Conservation (phyloP, 1,140 invertebrate species). For the Drosophila varians region DNA sequence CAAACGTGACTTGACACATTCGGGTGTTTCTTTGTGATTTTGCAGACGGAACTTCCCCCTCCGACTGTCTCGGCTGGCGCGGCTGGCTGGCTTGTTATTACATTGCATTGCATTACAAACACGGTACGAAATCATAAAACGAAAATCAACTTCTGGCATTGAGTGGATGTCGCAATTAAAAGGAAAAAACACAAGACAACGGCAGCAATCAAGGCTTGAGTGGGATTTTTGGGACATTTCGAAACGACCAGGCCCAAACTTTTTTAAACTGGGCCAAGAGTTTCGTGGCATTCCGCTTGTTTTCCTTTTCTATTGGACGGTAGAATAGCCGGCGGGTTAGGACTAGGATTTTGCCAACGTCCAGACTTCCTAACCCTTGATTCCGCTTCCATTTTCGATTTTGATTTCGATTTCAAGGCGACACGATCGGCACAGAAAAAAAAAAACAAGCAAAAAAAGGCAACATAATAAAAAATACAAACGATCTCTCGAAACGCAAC, state of each 20-base stretch:
- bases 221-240: conserved; percentile 13
- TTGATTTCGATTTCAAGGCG: conserved; percentile 10
- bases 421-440: conserved; percentile 16
- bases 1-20: conserved; percentile 35
- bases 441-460: conserved; percentile 7
- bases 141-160: conserved; percentile 39
- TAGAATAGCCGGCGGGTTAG: not conserved
- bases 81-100: conserved; percentile 20
- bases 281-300: not conserved
- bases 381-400: not conserved
- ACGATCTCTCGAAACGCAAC: conserved; percentile 39
- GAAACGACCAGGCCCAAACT: not conserved
- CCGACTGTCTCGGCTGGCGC: conserved; percentile 22
- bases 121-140: conserved; percentile 36
- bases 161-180: conserved; percentile 48
- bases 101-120: conserved; percentile 19
- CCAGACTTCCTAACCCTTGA: not conserved
- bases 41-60: conserved; percentile 32
- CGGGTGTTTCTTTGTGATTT: not conserved
- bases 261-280: not conserved
- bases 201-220: conserved; percentile 24
- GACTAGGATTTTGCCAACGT: not conserved
- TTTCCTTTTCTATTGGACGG: not conserved
- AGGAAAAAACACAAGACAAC: conserved; percentile 18
- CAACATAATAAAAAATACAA: not conserved